These are phyloP conservation scores for Pycnonotus jocosus DNA, from an alignment of 2,113 vertebrate genomes.

Conservation along the genomic window DNA sequence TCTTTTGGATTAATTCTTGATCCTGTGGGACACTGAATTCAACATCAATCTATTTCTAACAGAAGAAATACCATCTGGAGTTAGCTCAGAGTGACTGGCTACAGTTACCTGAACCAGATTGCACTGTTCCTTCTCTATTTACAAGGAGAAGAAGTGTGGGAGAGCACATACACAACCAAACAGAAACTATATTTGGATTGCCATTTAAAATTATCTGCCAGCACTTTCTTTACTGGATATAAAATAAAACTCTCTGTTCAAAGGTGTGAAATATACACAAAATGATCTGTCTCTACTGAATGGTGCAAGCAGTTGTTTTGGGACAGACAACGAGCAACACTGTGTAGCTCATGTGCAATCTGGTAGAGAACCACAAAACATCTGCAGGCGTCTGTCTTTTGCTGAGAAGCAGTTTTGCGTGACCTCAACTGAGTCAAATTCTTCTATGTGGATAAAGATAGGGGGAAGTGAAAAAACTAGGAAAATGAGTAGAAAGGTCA, in stretches of 20 bases:
- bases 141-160: background rate
- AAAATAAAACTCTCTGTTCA: background rate
- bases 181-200: background rate
- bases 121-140: background rate
- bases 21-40: background rate
- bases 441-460: background rate
- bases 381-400: background rate
- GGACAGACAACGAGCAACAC: background rate
- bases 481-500: background rate
- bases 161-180: background rate
- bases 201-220: background rate
- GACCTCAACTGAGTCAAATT: background rate
- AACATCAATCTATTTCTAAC: background rate
- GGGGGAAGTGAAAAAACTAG: background rate
- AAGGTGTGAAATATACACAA: background rate
- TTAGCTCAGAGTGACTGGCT: background rate
- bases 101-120: background rate
- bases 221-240: background rate
- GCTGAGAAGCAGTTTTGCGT: background rate
- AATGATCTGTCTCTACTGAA: background rate
- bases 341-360: background rate
- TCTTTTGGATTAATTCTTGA: background rate
- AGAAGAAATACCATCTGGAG: background rate
- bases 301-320: background rate
- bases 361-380: background rate